phyloP scores from a whole-genome alignment of 2,113 vertebrate species.

The Labeo catla region DNA sequence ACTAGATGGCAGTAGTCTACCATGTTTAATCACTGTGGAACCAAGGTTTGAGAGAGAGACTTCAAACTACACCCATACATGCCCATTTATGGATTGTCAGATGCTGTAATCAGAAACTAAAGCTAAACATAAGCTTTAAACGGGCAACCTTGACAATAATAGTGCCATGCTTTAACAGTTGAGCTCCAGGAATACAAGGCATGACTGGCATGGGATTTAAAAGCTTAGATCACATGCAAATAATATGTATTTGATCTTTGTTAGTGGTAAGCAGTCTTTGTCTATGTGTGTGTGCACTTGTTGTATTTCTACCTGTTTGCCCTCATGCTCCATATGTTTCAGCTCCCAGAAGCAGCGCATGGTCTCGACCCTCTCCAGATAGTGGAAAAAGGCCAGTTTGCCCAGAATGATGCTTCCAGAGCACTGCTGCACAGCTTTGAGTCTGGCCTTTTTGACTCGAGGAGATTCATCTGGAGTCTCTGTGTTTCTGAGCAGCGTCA shows the following conservation, averaged over 20 bases:
- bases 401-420: slow-evolving; percentile 65
- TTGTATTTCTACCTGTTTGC: background rate
- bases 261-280: background rate
- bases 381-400: slow-evolving; percentile 74
- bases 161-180: background rate
- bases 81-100: background rate
- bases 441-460: slow-evolving; percentile 70
- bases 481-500: slow-evolving; percentile 11
- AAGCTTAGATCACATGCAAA: background rate
- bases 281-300: background rate
- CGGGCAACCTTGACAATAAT: background rate
- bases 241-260: background rate
- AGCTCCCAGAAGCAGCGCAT: slow-evolving; percentile 78
- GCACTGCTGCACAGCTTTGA: slow-evolving; percentile 69
- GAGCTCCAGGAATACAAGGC: background rate
- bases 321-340: slow-evolving; percentile 64
- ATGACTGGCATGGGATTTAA: background rate
- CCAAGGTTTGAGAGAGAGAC: background rate
- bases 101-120: background rate
- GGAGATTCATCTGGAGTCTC: background rate
- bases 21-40: background rate
- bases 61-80: background rate
- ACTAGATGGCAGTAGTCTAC: slow-evolving; percentile 46
- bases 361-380: slow-evolving; percentile 74
- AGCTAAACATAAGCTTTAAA: background rate